These are phyloP conservation scores for Araneus ventricosus DNA, from an alignment of 1,140 invertebrate species.

Conservation along the genomic window DNA sequence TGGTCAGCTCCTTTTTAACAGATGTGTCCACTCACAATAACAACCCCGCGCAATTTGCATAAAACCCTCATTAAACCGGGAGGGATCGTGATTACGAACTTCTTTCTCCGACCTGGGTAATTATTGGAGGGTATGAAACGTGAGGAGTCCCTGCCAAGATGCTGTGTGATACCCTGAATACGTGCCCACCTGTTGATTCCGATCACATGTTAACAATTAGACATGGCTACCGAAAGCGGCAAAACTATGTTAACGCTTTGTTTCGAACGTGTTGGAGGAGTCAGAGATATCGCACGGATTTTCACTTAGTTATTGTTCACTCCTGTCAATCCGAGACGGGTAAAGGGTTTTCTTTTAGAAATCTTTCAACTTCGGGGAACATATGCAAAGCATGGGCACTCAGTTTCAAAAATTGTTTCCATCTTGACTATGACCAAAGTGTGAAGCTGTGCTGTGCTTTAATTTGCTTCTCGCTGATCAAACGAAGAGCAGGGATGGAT, in stretches of 20 bases:
- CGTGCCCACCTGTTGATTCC: conserved; percentile 17
- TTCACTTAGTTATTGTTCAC: background rate
- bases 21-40: background rate
- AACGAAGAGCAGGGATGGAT: too few species aligned
- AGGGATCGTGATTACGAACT: background rate
- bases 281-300: background rate
- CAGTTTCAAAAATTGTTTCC: too few species aligned
- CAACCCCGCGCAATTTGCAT: conserved; percentile 30
- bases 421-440: too few species aligned
- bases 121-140: background rate
- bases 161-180: background rate
- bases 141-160: background rate
- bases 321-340: too few species aligned
- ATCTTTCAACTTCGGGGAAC: too few species aligned
- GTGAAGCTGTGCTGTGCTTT: too few species aligned
- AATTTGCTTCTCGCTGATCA: too few species aligned
- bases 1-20: background rate
- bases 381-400: too few species aligned
- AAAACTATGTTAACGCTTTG: background rate
- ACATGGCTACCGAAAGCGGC: conserved; percentile 10
- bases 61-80: conserved; percentile 22
- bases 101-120: background rate
- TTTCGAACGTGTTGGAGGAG: background rate
- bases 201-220: conserved; percentile 42
- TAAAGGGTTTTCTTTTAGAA: too few species aligned